These are phyloP conservation scores for Sus scrofa DNA, from an alignment of 2,113 vertebrate genomes.

Conservation along the genomic window DNA sequence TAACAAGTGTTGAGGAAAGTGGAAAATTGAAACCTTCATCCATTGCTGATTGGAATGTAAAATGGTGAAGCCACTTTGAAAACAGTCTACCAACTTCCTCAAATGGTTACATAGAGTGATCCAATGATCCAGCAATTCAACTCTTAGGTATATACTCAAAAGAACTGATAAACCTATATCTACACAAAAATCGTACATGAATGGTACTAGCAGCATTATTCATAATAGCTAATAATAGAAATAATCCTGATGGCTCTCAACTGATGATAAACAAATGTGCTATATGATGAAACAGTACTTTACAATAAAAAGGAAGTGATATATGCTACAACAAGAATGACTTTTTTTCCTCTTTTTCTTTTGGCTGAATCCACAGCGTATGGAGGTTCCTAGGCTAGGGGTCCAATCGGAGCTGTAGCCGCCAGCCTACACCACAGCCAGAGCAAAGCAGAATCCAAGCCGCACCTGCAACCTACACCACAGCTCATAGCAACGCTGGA, in stretches of 20 bases:
- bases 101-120: neutral
- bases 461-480: no score
- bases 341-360: no score
- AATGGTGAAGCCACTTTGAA: constrained; percentile 3
- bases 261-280: neutral
- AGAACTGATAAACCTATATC: neutral
- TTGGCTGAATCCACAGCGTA: no score
- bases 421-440: no score
- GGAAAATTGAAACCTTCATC: neutral
- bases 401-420: no score
- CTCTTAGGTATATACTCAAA: neutral
- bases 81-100: neutral
- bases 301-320: neutral
- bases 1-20: neutral
- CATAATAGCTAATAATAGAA: no score
- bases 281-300: neutral
- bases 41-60: neutral
- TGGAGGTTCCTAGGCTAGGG: no score
- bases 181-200: neutral
- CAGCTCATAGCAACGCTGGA: no score
- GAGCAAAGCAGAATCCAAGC: no score
- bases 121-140: neutral
- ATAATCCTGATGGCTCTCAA: neutral
- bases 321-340: neutral
- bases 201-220: neutral